Conservation (phyloP, 2,888 invertebrate species). For the Leptinotarsa tumamoca region DNA sequence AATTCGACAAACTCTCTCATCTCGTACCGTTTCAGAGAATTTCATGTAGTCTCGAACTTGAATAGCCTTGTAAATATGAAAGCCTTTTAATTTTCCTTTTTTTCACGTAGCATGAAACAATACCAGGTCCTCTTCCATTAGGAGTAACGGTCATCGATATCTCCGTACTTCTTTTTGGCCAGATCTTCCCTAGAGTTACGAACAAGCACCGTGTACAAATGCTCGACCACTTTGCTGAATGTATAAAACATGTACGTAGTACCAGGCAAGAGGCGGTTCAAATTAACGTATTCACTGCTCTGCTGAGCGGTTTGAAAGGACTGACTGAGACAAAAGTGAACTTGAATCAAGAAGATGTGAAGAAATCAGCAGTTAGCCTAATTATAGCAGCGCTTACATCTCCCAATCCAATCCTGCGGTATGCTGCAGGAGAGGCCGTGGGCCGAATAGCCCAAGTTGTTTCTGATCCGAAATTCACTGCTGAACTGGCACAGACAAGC, state of each 20-base stretch:
- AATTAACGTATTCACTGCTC: slow-evolving; percentile 95
- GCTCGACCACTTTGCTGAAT: slow-evolving; percentile 96
- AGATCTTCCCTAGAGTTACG: slow-evolving; percentile 93
- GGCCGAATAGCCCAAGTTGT: slow-evolving; percentile 94
- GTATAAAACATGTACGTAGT: slow-evolving; percentile 93
- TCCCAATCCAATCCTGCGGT: slow-evolving; percentile 83
- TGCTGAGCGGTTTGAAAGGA: slow-evolving; percentile 87
- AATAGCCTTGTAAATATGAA: no score
- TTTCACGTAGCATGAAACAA: slow-evolving; percentile 68
- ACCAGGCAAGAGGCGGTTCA: slow-evolving; percentile 94
- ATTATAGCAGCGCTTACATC: slow-evolving; percentile 84
- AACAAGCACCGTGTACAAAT: slow-evolving; percentile 97
- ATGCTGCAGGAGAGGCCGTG: slow-evolving; percentile 94
- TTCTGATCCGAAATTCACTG: slow-evolving; percentile 87
- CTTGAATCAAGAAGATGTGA: slow-evolving; percentile 90
- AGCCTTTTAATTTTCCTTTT: no score
- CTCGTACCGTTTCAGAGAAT: no score
- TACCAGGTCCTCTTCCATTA: slow-evolving; percentile 87
- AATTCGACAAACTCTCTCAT: no score
- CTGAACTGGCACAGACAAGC: slow-evolving; percentile 89
- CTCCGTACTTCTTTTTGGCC: slow-evolving; percentile 92
- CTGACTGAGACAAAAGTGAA: slow-evolving; percentile 88
- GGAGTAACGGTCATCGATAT: slow-evolving; percentile 97
- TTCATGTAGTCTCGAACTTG: no score
- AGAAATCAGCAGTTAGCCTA: slow-evolving; percentile 83